phyloP scores from a whole-genome alignment of 2,113 vertebrate genomes.

The Pelmatolapia mariae region DNA sequence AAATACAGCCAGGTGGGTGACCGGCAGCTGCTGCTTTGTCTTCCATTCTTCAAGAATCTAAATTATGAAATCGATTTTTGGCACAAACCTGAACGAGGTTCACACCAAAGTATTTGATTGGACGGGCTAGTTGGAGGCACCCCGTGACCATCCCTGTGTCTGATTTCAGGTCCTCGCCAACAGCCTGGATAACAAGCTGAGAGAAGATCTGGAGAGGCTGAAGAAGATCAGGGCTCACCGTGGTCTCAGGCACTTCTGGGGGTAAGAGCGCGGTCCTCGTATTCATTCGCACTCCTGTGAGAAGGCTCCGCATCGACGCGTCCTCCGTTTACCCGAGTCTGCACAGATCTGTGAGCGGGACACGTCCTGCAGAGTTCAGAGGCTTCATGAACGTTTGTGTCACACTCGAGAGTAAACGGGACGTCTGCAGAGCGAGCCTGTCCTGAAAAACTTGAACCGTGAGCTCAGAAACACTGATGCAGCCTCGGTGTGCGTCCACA shows the following conservation, averaged over 20 bases:
- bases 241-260: constrained; percentile 92
- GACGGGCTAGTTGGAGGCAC: background rate
- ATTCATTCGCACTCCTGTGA: background rate
- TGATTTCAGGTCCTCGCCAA: constrained; percentile 83
- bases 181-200: constrained; percentile 90
- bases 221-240: constrained; percentile 92
- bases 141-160: accelerated
- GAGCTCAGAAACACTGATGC: background rate
- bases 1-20: constrained; percentile 89
- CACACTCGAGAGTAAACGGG: background rate
- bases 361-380: background rate
- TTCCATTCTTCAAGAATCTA: background rate
- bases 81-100: background rate
- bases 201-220: constrained; percentile 90
- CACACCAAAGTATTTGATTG: background rate
- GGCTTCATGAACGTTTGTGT: accelerated
- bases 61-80: background rate
- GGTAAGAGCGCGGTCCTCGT: constrained; percentile 67
- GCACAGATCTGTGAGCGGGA: background rate
- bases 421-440: background rate
- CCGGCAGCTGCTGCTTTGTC: background rate
- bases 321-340: background rate
- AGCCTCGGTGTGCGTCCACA: background rate
- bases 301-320: background rate
- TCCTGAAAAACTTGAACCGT: constrained; percentile 1